Evolutionary conservation across 1,140 invertebrate species (phyloP), one percentile per base, ranked within the genome.

Genomic region (Macrotrachela quadricornifera): DNA sequence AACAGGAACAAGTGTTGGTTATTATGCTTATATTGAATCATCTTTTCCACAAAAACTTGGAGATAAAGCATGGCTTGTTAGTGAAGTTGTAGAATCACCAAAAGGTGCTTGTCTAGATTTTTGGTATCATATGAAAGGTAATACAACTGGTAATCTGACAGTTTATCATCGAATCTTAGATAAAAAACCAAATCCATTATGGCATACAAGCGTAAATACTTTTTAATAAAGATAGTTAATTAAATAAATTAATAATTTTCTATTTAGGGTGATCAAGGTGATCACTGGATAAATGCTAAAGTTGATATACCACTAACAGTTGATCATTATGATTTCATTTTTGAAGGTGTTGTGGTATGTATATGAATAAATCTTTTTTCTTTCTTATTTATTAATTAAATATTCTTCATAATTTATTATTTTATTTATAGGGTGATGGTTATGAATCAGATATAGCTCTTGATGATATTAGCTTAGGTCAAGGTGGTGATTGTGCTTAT

Each of bases 11-110:
- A 6, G 10, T 16, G 10, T 38, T 14, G 53, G 53, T 36, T 37
- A 63, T 62, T 56, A 57, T 46, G 43, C 64, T 11, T 68, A 61
- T 58, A 61, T 64, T 44, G 64, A 66, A 54, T 54, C 59, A 38
- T 30, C 21, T 44, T 44, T 18, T 4, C 42, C n/a, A 15, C n/a
- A 44, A 44, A 15, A n/a, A 15, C 17, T 44, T 46, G 21, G 18
- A 47, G 10, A 53, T 39, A 21, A 42, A 48, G 51, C 51, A 10
- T 53, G 51, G 51, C 36, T 53, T 17, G 21, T 53, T 21, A 53
- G 51, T 40, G 45, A 53, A 43, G 36, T 53, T 13, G 52, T 58
- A 8, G 49, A 36, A 43, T 50, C 59, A 10, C 58, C 58, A 43
- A 51, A 57, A 12, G 44, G 46, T 9, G 30, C 46, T 36, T 54